Evolutionary conservation across 2,797 vertebrate species (phyloP).

Genomic region (Melanotaenia trifasciata): DNA sequence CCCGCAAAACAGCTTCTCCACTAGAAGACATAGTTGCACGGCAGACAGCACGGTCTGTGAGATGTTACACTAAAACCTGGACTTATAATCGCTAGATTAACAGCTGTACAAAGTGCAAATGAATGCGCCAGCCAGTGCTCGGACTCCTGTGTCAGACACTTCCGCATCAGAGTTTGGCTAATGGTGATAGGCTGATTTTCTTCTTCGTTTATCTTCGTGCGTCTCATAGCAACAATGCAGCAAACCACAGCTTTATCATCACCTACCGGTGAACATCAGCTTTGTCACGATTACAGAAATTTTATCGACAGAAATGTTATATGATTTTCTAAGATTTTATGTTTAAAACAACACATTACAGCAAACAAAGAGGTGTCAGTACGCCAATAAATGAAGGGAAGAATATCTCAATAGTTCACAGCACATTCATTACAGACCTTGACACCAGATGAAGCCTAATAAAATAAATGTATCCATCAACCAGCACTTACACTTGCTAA

Average conservation of each 20-base stretch:
- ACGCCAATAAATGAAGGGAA: background rate
- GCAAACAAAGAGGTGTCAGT: background rate
- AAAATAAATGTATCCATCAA: background rate
- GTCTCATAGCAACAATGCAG: fast-evolving
- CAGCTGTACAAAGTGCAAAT: conserved; percentile 20
- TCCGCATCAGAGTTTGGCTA: conserved; percentile 38
- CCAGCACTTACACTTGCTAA: no score
- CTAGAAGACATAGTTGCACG: conserved; percentile 47
- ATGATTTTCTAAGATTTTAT: background rate
- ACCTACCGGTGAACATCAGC: conserved; percentile 2
- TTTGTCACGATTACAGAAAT: background rate
- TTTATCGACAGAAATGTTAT: background rate
- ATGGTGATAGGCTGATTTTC: conserved; percentile 52
- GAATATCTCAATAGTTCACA: background rate
- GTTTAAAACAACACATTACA: background rate
- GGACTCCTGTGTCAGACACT: conserved; percentile 6
- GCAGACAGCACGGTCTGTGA: background rate
- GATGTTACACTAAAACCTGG: fast-evolving
- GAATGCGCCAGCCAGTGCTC: background rate
- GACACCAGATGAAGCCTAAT: background rate
- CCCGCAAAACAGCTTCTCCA: conserved; percentile 59
- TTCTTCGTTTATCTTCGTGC: conserved; percentile 26
- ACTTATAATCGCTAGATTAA: fast-evolving
- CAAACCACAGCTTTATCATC: background rate
- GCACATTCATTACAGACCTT: background rate